Evolutionary conservation across 92 coral and sea anemone species (phyloP).

Genomic region (Porites divaricata): DNA sequence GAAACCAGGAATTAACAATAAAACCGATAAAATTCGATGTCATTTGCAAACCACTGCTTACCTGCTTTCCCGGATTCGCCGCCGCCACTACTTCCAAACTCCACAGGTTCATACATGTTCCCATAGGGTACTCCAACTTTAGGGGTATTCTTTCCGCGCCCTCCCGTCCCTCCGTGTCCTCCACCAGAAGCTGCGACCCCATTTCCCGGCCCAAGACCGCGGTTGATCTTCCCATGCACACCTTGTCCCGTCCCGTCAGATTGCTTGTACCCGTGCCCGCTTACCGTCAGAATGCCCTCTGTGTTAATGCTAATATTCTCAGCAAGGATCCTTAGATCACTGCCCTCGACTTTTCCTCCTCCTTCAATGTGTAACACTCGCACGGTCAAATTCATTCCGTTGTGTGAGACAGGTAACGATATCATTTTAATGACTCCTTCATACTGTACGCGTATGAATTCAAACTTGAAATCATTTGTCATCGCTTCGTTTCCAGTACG

Average conservation of each 20-base stretch:
- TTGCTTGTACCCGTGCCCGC: slow-evolving; percentile 75
- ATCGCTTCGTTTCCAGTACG: slow-evolving; percentile 81
- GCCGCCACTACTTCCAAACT: slow-evolving; percentile 98
- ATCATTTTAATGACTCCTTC: slow-evolving; percentile 85
- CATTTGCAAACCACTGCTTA: neutral
- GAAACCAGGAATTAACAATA: too few species aligned
- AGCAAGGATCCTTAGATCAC: slow-evolving; percentile 77
- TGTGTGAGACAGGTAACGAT: slow-evolving; percentile 88
- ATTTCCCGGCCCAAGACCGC: slow-evolving; percentile 80
- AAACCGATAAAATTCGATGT: neutral
- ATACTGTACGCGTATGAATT: slow-evolving; percentile 81
- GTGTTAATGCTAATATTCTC: slow-evolving; percentile 87
- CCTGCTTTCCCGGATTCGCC: slow-evolving; percentile 81
- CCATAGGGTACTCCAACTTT: slow-evolving; percentile 94
- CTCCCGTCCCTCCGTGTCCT: slow-evolving; percentile 98
- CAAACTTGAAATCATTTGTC: slow-evolving; percentile 87
- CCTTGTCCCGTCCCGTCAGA: slow-evolving; percentile 79
- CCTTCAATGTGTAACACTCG: slow-evolving; percentile 89
- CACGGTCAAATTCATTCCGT: slow-evolving; percentile 89
- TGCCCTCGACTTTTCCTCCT: slow-evolving; percentile 83
- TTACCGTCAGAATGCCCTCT: slow-evolving; percentile 73
- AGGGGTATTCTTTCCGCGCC: slow-evolving; percentile 75
- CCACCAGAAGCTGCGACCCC: slow-evolving; percentile 90
- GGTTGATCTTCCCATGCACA: slow-evolving; percentile 77
- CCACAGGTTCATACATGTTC: slow-evolving; percentile 91